A percentile compares a stretch with the other conserved stretches of the same genome.
Evolutionary conservation across 2,888 invertebrate genomes (phyloP).

Genomic region (Drosophila longiperda): DNA sequence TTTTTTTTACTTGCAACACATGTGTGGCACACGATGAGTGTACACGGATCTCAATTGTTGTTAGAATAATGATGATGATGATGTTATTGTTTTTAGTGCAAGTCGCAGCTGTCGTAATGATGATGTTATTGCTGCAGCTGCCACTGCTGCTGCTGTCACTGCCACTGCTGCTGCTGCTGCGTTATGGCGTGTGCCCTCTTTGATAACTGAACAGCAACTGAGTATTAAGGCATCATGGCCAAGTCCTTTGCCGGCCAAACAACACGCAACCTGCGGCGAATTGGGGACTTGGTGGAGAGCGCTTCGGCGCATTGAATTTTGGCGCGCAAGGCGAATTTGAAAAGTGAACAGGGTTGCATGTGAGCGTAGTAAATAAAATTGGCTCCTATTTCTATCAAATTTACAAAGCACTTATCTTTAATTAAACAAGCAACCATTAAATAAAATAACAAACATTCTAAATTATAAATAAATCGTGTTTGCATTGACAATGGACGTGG

Average conservation of each 20-base stretch:
- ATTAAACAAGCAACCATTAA: not conserved
- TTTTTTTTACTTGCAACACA: constrained; percentile 39
- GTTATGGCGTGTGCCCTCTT: constrained; percentile 34
- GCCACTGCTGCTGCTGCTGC: constrained; percentile 19
- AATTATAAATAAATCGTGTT: not conserved
- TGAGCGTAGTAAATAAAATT: constrained; percentile 35
- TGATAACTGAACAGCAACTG: constrained; percentile 65
- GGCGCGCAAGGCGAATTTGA: constrained; percentile 56
- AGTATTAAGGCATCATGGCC: constrained; percentile 45
- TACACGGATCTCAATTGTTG: constrained; percentile 60
- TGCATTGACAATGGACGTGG: not conserved
- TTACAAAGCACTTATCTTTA: no score
- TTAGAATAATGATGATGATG: constrained; percentile 10
- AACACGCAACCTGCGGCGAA: constrained; percentile 63
- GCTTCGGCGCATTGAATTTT: constrained; percentile 58
- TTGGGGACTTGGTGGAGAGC: constrained; percentile 41
- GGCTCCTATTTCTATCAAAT: not conserved
- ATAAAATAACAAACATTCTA: not conserved
- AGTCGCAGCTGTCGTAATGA: constrained; percentile 17
- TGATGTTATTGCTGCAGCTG: not conserved
- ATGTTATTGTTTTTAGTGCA: constrained; percentile 45
- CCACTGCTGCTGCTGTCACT: not conserved
- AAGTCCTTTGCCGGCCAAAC: constrained; percentile 68
- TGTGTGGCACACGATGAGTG: constrained; percentile 60
- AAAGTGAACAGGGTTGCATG: constrained; percentile 52